Percentiles rank a stretch among this genome's conserved stretches.
phyloP scores from a whole-genome alignment of 2,888 invertebrate genomes.

The Eilema caniola region DNA sequence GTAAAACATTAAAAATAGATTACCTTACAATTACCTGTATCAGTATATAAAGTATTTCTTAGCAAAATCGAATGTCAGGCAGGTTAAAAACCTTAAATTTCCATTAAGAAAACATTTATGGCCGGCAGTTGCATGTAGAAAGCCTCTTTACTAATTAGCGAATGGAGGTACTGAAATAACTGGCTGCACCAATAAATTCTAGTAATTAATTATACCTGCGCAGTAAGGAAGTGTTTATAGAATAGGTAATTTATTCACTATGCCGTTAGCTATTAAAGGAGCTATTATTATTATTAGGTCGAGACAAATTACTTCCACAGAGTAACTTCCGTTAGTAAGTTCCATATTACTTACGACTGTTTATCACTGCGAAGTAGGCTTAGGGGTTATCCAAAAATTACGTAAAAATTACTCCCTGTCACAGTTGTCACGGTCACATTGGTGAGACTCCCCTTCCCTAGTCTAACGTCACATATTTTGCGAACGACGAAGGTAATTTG shows the following conservation, averaged over 20 bases:
- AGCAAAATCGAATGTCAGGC: constrained; percentile 25
- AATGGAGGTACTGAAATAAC: neutral
- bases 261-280: constrained; percentile 22
- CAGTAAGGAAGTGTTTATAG: constrained; percentile 10
- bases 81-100: constrained; percentile 33
- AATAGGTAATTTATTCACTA: constrained; percentile 11
- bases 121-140: neutral
- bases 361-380: neutral
- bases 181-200: neutral
- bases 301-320: constrained; percentile 54
- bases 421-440: no score
- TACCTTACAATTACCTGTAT: neutral
- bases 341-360: neutral
- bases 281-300: constrained; percentile 33
- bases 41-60: neutral
- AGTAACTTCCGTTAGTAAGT: constrained; percentile 55
- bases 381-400: no score
- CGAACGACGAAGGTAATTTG: no score
- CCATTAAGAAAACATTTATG: constrained; percentile 26
- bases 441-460: no score
- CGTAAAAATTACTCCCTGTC: no score
- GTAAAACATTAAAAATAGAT: constrained; percentile 4
- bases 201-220: constrained; percentile 16
- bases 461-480: no score
- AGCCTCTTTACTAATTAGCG: neutral